Evolutionary conservation across 2,888 invertebrate genomes (phyloP), one percentile per base, ranked within the genome.

Genomic region (Alentia gelatinosa): DNA sequence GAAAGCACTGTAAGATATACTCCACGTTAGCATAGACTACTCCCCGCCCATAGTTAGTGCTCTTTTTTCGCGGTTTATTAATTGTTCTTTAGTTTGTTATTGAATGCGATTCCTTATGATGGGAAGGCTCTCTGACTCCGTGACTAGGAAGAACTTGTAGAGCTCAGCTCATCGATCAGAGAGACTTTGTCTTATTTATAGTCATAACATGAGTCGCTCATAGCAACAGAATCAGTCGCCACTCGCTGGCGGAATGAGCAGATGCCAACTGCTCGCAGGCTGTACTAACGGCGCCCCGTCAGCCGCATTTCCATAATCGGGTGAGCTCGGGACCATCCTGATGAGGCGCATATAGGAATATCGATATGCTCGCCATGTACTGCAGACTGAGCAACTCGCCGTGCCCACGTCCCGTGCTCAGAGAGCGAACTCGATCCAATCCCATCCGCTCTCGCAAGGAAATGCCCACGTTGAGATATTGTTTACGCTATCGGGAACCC

Each of bases 261-360:
- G 68, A 68, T 30, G 30, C 30, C 68, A 26, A 68, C 68, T 68
- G 68, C 68, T 68, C 68, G 26, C 30, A 26, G 30, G 68, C 30
- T 68, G 68, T 68, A 68, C 68, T 68, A 68, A 68, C 68, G 30
- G 68, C 68, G n/a, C 30, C 30, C 63, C 68, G 68, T 68, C 68
- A 68, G 68, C 68, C 15, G 68, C 68, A 68, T 68, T 68, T 68
- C 68, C 68, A 68, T 68, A 68, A 68, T 68, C 68, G 68, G 68
- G 68, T 68, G 68, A 68, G 68, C 68, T 30, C 12, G 23, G 68
- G 68, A 68, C 68, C 30, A 26, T 30, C 12, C 68, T 68, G 68
- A 68, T 68, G 68, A 68, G 68, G 68, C 30, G 68, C 68, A 68
- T 68, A 68, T 68, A 68, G 68, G 68, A 68, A 68, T 68, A 68